Evolutionary conservation across 2,113 vertebrate species (phyloP).

Genomic region (Tragelaphus strepsiceros): DNA sequence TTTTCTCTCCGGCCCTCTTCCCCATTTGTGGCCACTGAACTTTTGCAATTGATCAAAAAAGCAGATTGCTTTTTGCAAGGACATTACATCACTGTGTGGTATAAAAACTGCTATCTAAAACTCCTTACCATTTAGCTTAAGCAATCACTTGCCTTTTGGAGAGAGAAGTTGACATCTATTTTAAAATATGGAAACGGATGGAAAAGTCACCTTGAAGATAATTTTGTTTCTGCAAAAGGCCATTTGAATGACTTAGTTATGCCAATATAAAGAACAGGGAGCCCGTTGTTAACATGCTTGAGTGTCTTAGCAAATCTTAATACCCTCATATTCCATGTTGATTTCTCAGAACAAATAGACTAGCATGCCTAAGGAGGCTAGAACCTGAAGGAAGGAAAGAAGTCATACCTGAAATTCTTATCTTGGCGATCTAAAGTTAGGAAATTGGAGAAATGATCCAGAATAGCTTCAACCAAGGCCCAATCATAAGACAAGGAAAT

Average conservation of each 20-base stretch:
- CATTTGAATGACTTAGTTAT: background rate
- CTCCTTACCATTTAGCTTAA: background rate
- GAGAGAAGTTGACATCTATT: background rate
- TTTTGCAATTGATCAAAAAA: background rate
- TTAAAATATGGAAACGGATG: background rate
- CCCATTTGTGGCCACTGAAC: background rate
- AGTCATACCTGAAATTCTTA: background rate
- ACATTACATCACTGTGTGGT: background rate
- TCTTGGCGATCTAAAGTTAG: background rate
- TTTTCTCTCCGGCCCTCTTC: background rate
- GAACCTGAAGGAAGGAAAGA: background rate
- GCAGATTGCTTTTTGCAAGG: background rate
- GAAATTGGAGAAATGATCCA: background rate
- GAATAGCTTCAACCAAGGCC: background rate
- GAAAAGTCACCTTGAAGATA: background rate
- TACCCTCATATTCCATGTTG: background rate
- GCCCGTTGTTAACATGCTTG: background rate
- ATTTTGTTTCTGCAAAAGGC: background rate
- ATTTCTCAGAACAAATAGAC: background rate
- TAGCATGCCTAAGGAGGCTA: background rate
- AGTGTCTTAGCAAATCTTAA: background rate
- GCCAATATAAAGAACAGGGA: background rate
- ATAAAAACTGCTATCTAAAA: background rate
- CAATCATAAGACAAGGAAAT: background rate
- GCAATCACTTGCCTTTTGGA: background rate